Base-by-base conservation (phyloP, 2,113 vertebrate species). In the Cairina moschata region DNA sequence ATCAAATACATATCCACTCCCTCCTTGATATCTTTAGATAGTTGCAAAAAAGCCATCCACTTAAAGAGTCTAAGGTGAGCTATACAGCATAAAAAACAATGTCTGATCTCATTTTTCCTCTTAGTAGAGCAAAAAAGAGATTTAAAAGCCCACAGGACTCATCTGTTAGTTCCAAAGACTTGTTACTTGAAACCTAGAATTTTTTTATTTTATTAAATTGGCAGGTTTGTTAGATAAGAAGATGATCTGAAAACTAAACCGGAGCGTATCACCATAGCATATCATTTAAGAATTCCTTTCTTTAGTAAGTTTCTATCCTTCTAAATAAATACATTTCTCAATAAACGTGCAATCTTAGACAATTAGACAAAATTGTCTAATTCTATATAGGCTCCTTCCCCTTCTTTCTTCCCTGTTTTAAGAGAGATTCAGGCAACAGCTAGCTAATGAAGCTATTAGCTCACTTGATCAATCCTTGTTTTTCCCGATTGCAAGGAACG, bases 281-380 rank as follows among this genome's bases (percentile, higher is more conserved):
- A 0, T 31, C n/a, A 2, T 26, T 26, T 1, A 9, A 67, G 31
- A 20, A 55, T 2, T 42, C 26, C 8, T 36, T 76, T 26, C 14
- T 58, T 7, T 16, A 71, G 11, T 6, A 48, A 22, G 11, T 32
- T 68, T 42, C 62, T 31, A 3, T 21, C 21, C 22, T 26, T 16
- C n/a, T 17, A 40, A 0, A 0, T 6, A 14, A 46, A 59, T 0
- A 56, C 18, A 9, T 10, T 65, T 48, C 48, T 82, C 23, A 16
- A 9, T 25, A 72, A 36, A 7, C 15, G 5, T 5, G 20, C 0
- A 1, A 2, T 4, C 38, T 38, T 12, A 63, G 16, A 38, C 4
- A 38, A 32, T 58, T 13, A 32, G 60, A 17, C 9, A 75, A 9
- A 36, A 5, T 3, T 1, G 23, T 72, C 15, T 13, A 9, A 4